Evolutionary conservation across 2,888 invertebrate genomes (phyloP).

Genomic region (Drepanosiphum platanoidis): DNA sequence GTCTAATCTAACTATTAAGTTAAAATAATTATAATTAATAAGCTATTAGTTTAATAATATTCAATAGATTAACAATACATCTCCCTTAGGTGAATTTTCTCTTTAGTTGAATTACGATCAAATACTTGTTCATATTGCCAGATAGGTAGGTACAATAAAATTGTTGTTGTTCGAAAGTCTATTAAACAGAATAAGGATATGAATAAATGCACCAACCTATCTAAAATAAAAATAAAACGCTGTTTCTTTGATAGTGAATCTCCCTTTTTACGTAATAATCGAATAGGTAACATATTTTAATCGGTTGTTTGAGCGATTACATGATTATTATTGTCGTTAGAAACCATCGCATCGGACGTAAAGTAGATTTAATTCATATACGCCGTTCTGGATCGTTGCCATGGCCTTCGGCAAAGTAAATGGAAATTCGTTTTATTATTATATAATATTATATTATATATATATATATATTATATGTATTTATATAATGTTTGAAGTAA

Average conservation of each 20-base stretch:
- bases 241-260: not conserved
- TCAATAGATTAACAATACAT: not conserved
- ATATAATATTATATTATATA: not conserved
- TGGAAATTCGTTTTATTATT: not conserved
- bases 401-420: not conserved
- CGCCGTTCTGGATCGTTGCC: not conserved
- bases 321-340: not conserved
- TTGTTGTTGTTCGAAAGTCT: not conserved
- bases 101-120: not conserved
- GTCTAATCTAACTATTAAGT: too few species aligned
- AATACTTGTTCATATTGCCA: too few species aligned
- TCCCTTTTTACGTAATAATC: not conserved
- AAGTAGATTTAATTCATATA: not conserved
- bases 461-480: too few species aligned
- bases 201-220: not conserved
- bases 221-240: not conserved
- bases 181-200: not conserved
- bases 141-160: too few species aligned
- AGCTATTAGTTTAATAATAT: not conserved
- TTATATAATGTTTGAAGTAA: too few species aligned
- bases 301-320: not conserved
- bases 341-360: not conserved
- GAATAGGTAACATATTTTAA: not conserved
- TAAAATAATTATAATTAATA: not conserved
- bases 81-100: not conserved